Percentiles rank a stretch among this genome's conserved stretches.
Conservation (phyloP, 2,888 invertebrate genomes). For the Zaprionus bogoriensis region DNA sequence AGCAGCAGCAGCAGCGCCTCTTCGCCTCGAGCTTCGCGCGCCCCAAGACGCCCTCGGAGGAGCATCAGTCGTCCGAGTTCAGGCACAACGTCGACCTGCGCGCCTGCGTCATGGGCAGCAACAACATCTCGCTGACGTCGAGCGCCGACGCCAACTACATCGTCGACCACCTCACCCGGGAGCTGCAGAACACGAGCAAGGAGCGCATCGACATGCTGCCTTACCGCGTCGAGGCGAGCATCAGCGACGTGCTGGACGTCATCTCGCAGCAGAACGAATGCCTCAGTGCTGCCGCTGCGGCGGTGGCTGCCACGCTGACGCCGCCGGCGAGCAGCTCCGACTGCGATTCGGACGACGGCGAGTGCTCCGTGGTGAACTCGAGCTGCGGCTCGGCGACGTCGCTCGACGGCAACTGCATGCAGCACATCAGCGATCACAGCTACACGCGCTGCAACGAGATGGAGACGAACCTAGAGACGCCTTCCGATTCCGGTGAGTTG, state of each 20-base stretch:
- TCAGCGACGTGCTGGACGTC: conserved; percentile 79
- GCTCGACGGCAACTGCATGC: conserved; percentile 46
- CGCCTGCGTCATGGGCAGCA: conserved; percentile 83
- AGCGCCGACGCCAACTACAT: conserved; percentile 69
- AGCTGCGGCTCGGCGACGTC: conserved; percentile 16
- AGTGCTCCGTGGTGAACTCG: conserved; percentile 34
- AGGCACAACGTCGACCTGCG: conserved; percentile 81
- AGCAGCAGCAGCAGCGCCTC: conserved; percentile 24
- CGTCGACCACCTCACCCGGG: conserved; percentile 78
- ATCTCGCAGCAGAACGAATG: conserved; percentile 56
- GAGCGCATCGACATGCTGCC: conserved; percentile 57
- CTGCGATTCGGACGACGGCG: conserved; percentile 62
- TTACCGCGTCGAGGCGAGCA: conserved; percentile 29
- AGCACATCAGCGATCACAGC: conserved; percentile 85
- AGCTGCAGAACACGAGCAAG: conserved; percentile 80
- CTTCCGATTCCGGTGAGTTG: conserved; percentile 95
- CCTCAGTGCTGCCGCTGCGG: not conserved
- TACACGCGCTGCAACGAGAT: conserved; percentile 86
- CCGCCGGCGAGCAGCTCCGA: conserved; percentile 55
- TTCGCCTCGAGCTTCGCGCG: too few relatives aligned
- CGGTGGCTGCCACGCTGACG: conserved; percentile 24
- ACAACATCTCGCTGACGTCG: conserved; percentile 78
- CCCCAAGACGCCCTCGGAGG: conserved; percentile 68
- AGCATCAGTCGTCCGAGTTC: conserved; percentile 62
- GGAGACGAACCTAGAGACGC: conserved; percentile 91